Evolutionary conservation across 2,113 vertebrate species (phyloP).

Genomic region (Bufo bufo): DNA sequence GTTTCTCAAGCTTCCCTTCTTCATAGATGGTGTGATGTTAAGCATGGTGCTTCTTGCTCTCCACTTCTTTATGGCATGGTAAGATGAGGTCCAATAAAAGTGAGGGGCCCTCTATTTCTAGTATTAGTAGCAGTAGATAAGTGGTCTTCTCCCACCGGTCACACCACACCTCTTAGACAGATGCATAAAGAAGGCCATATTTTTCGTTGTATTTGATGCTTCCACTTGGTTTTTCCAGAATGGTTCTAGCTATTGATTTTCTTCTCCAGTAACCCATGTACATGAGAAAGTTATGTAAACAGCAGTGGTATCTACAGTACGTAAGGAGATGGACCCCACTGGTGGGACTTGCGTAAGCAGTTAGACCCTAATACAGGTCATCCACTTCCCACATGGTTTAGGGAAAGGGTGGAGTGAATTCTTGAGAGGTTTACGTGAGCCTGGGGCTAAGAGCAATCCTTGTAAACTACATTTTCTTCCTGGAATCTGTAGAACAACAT

Average conservation of each 20-base stretch:
- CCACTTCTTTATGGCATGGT: no score
- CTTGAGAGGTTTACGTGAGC: not conserved
- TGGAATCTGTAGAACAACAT: slow-evolving; percentile 26
- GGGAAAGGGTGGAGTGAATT: not conserved
- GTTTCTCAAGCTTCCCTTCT: no score
- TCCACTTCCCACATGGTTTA: not conserved
- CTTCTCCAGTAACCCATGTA: not conserved
- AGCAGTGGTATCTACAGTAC: not conserved
- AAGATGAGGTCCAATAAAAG: no score
- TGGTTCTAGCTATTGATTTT: not conserved
- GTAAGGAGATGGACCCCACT: not conserved
- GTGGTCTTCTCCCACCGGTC: no score
- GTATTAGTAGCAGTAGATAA: no score
- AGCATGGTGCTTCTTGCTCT: no score
- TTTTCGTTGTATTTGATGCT: no score
- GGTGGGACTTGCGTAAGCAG: not conserved
- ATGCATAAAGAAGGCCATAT: no score
- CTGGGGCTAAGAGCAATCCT: not conserved
- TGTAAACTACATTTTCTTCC: not conserved
- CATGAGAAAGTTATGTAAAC: not conserved
- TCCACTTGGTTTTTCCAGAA: no score
- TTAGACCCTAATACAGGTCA: not conserved
- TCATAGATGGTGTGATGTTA: no score
- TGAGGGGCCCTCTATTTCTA: no score
- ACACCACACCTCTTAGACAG: no score